These are phyloP conservation scores for Vimba vimba DNA, from an alignment of 2,113 vertebrate genomes.

Conservation along the genomic window DNA sequence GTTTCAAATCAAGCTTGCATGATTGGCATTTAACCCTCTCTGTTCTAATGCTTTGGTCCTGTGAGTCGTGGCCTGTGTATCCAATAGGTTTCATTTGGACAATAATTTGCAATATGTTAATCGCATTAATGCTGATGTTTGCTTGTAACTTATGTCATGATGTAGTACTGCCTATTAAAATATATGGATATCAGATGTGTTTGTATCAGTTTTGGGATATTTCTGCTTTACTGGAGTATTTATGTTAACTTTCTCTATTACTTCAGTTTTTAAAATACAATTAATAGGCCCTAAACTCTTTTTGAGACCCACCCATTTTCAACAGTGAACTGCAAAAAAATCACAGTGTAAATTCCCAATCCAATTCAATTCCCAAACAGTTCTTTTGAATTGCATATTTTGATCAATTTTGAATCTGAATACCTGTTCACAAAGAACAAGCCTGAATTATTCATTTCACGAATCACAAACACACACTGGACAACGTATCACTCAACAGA, in stretches of 20 bases:
- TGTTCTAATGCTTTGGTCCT: background rate
- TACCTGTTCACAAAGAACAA: background rate
- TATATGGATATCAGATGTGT: background rate
- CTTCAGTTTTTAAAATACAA: background rate
- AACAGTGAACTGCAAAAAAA: background rate
- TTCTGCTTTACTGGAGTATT: background rate
- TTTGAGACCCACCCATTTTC: background rate
- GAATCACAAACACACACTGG: background rate
- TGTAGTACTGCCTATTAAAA: background rate
- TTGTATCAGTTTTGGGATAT: background rate
- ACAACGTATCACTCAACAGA: background rate
- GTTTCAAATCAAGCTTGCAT: constrained; percentile 35
- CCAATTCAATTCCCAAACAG: background rate
- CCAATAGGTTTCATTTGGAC: background rate
- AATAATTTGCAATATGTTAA: background rate
- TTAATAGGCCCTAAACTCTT: background rate
- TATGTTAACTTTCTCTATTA: background rate
- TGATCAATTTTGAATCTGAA: background rate
- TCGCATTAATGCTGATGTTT: background rate
- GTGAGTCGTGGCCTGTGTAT: background rate
- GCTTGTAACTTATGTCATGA: background rate
- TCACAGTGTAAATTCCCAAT: background rate
- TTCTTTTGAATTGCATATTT: background rate
- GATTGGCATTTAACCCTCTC: background rate
- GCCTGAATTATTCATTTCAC: background rate